Evolutionary conservation across 2,113 vertebrate genomes (phyloP).

Genomic region (Thunnus thynnus): DNA sequence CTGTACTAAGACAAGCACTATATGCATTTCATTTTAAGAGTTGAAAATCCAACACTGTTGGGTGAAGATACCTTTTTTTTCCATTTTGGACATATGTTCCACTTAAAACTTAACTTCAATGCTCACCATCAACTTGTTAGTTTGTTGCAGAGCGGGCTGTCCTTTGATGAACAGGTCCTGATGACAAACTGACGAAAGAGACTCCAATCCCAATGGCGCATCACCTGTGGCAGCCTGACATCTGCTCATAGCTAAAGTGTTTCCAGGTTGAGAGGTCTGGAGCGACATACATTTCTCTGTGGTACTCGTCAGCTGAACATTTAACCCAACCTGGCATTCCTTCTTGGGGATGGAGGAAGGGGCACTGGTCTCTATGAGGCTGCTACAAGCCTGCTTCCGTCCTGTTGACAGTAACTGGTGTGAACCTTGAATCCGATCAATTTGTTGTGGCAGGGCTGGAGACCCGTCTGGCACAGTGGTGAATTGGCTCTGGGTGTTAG

Average conservation of each 20-base stretch:
- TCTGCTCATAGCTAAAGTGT: not conserved
- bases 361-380: not conserved
- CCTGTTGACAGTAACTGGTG: not conserved
- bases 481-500: constrained; percentile 46
- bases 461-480: constrained; percentile 39
- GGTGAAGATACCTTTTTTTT: too few species aligned
- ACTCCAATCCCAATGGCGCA: not conserved
- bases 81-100: too few species aligned
- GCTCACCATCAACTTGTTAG: constrained; percentile 40
- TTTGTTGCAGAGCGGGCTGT: not conserved
- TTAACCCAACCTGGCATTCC: not conserved
- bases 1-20: too few species aligned
- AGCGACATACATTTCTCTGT: not conserved
- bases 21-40: too few species aligned
- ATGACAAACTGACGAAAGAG: not conserved
- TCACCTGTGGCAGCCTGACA: not conserved
- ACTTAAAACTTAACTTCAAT: too few species aligned
- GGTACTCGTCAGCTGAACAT: not conserved
- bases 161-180: constrained; percentile 35
- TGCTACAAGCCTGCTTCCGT: not conserved
- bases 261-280: not conserved
- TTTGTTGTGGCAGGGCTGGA: not conserved
- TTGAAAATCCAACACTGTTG: too few species aligned
- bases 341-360: constrained; percentile 2
- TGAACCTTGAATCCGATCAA: constrained; percentile 8